Percentiles rank a stretch among this genome's conserved stretches.
These are phyloP conservation scores for Meteorus cinctellus DNA, from an alignment of 2,888 invertebrate species.

Conservation along the genomic window DNA sequence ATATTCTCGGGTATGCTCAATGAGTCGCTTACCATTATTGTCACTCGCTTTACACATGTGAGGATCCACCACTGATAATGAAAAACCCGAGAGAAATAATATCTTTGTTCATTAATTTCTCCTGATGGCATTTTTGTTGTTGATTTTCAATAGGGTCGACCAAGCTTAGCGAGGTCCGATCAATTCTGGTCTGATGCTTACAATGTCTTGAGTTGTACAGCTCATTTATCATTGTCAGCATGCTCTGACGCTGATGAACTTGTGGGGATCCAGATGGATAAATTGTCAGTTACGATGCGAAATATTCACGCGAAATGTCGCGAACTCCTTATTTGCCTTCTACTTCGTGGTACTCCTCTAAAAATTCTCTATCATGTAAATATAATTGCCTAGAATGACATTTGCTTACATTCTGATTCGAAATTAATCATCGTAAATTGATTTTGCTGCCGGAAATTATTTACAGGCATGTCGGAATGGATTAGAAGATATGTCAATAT, in stretches of 20 bases:
- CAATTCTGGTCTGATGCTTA: slow-evolving; percentile 73
- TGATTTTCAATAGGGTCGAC: slow-evolving; percentile 76
- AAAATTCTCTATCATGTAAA: slow-evolving; percentile 84
- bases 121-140: neutral
- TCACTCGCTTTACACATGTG: slow-evolving; percentile 87
- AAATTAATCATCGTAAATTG: neutral
- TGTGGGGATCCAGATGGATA: slow-evolving; percentile 77
- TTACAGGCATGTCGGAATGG: slow-evolving; percentile 74
- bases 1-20: slow-evolving; percentile 90
- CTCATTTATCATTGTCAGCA: slow-evolving; percentile 77
- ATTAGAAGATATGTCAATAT: slow-evolving; percentile 76
- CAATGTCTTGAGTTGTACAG: slow-evolving; percentile 85
- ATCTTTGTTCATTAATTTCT: neutral
- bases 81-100: slow-evolving; percentile 41
- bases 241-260: slow-evolving; percentile 72
- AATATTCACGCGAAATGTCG: slow-evolving; percentile 90
- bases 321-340: slow-evolving; percentile 83
- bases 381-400: neutral
- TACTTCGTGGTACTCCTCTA: slow-evolving; percentile 84
- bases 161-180: slow-evolving; percentile 76
- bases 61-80: slow-evolving; percentile 46
- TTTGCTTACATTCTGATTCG: neutral
- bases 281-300: slow-evolving; percentile 81
- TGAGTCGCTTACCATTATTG: slow-evolving; percentile 87
- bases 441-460: neutral